Percentiles rank a stretch among this genome's conserved stretches.
Evolutionary conservation across 2,797 vertebrate genomes (phyloP).

Genomic region (Loriculus beryllinus): DNA sequence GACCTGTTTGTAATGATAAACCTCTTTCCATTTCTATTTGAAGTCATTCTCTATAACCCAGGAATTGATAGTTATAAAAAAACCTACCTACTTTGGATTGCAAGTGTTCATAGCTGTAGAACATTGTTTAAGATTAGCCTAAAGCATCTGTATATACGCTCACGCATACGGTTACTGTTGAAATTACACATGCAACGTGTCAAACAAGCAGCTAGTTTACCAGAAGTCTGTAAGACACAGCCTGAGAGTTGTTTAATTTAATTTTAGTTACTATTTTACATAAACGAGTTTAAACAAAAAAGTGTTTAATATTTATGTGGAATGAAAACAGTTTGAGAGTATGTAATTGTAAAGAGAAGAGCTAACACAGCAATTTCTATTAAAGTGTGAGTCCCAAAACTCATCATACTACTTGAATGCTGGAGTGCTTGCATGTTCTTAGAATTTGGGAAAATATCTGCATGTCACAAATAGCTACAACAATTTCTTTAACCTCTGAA

Average conservation of each 20-base stretch:
- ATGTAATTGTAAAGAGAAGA: background rate
- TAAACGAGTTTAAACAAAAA: background rate
- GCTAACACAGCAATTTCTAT: background rate
- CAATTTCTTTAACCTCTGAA: background rate
- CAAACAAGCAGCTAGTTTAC: background rate
- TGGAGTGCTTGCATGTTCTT: background rate
- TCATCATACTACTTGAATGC: background rate
- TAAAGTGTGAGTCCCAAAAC: background rate
- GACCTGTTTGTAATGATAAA: conserved; percentile 80
- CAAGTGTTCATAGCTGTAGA: background rate
- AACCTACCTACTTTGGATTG: conserved; percentile 43
- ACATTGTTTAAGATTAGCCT: conserved; percentile 50
- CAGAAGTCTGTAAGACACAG: background rate
- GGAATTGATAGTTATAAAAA: conserved; percentile 59
- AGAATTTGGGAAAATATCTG: background rate
- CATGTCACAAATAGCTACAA: background rate
- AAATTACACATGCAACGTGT: background rate
- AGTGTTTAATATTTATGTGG: background rate
- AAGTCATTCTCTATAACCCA: conserved; percentile 68
- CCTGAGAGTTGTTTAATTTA: background rate
- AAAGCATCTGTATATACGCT: conserved; percentile 32
- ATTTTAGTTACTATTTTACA: background rate
- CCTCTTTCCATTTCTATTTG: conserved; percentile 69
- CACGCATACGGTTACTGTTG: background rate
- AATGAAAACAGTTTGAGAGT: background rate